phyloP scores from a whole-genome alignment of 2,797 vertebrate species.

The Arnoldichthys spilopterus region DNA sequence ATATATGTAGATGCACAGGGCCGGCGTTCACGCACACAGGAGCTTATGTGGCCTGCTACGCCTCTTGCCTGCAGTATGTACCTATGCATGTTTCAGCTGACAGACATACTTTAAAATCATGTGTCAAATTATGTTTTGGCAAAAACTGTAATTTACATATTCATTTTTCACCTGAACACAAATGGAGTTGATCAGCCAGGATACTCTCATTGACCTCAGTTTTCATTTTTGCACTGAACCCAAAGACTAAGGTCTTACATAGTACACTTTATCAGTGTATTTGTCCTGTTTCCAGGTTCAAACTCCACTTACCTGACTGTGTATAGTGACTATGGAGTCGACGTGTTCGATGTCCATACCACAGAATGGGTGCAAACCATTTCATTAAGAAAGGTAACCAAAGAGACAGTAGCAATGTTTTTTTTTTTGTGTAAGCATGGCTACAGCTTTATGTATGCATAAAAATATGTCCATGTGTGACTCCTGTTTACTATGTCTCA shows the following conservation, averaged over 20 bases:
- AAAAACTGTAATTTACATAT: too few species aligned
- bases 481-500: slow-evolving; percentile 22
- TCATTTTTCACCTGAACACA: neutral
- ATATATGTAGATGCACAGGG: slow-evolving; percentile 94
- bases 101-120: neutral
- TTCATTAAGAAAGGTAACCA: slow-evolving; percentile 85
- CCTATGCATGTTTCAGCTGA: slow-evolving; percentile 15
- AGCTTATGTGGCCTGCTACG: slow-evolving; percentile 96
- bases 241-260: too few species aligned
- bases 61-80: slow-evolving; percentile 95
- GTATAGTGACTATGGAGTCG: slow-evolving; percentile 93
- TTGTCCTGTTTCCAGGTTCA: slow-evolving; percentile 78
- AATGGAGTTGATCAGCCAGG: neutral
- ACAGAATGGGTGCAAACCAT: slow-evolving; percentile 96
- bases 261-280: neutral
- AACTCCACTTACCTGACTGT: slow-evolving; percentile 88
- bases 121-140: neutral
- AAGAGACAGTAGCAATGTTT: neutral
- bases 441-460: neutral
- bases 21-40: slow-evolving; percentile 89
- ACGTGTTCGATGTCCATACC: slow-evolving; percentile 91
- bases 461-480: slow-evolving; percentile 38
- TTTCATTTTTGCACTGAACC: too few species aligned
- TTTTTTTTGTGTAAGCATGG: neutral
- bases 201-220: neutral